A percentile compares a stretch with the other conserved stretches of the same genome.
Conservation (phyloP, 1,140 invertebrate species). For the Zaprionus nigranus region DNA sequence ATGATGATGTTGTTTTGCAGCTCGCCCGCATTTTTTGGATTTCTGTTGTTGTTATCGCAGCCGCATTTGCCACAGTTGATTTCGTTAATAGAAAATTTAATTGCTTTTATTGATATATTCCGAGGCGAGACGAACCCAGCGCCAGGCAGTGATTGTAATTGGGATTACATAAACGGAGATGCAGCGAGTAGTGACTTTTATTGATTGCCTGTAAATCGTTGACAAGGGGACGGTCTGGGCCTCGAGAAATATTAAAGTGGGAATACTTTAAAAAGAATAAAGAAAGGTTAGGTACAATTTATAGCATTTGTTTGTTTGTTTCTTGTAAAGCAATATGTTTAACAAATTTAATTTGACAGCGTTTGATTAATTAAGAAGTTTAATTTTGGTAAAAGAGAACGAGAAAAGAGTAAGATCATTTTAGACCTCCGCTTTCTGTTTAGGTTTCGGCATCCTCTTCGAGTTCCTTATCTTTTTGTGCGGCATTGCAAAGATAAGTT, state of each 20-base stretch:
- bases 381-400: no score
- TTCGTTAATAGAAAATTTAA: slow-evolving; percentile 82
- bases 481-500: background rate
- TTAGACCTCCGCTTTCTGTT: background rate
- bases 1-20: slow-evolving; percentile 56
- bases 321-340: no score
- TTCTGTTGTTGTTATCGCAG: slow-evolving; percentile 26
- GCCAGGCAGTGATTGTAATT: slow-evolving; percentile 43
- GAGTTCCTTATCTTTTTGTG: background rate
- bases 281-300: no score
- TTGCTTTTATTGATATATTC: slow-evolving; percentile 75
- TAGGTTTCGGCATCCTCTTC: background rate
- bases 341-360: no score
- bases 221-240: slow-evolving; percentile 1
- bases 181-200: slow-evolving; percentile 38
- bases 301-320: no score
- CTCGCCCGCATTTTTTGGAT: slow-evolving; percentile 20
- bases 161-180: slow-evolving; percentile 39
- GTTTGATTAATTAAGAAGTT: no score
- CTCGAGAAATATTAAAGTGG: slow-evolving; percentile 19
- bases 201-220: slow-evolving; percentile 38
- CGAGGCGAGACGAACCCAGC: slow-evolving; percentile 6
- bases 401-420: background rate
- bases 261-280: background rate
- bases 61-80: slow-evolving; percentile 64